Base-by-base conservation (phyloP, 2,113 vertebrate species). In the Xiphophorus maculatus region DNA sequence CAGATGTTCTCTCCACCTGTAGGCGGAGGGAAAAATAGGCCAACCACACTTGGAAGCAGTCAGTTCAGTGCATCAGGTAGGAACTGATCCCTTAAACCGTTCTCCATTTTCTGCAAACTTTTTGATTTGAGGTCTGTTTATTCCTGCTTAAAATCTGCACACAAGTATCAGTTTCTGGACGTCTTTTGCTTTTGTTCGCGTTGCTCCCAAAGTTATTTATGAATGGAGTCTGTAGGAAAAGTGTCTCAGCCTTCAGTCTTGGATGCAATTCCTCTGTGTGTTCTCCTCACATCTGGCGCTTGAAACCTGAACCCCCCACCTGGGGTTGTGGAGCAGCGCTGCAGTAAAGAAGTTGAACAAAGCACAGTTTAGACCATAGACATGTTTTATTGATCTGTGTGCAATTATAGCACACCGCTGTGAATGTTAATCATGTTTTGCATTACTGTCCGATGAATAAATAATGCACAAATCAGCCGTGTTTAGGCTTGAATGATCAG, bases 1-100 rank as follows among this genome's bases (percentile, higher is more conserved):
- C 93, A 99, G 98, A 99, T 99, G 98, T 99, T 99, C 93, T 99
- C 98, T n/a, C 98, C 98, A 90, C 98, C 98, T 94, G 97, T 98
- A 86, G 96, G 95, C 81, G 97, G 97, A 93, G 97, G 96, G 87
- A 99, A 97, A 94, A 98, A 96, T 90, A 96, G 97, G 93, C 97
- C 97, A 67, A 99, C 97, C 9, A 99, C 97, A 1, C 93, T 99
- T 44, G 97, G 96, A 90, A 99, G 98, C 95, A 98, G 98, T 93
- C 97, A 97, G 90, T 99, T 99, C 94, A 97, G 93, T 93, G 93
- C 97, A 91, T 91, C 97, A 97, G 98, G 98, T 99, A 97, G 95
- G 96, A 89, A 74, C 76, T 80, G 42, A 71, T 80, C 76, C 77
- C 32, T 61, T 33, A 82, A 69, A 74, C 28, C 11, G 44, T 11